Percentiles rank a stretch among this genome's conserved stretches.
Evolutionary conservation across 2,888 invertebrate genomes (phyloP).

Genomic region (Ptychoptera contaminata): DNA sequence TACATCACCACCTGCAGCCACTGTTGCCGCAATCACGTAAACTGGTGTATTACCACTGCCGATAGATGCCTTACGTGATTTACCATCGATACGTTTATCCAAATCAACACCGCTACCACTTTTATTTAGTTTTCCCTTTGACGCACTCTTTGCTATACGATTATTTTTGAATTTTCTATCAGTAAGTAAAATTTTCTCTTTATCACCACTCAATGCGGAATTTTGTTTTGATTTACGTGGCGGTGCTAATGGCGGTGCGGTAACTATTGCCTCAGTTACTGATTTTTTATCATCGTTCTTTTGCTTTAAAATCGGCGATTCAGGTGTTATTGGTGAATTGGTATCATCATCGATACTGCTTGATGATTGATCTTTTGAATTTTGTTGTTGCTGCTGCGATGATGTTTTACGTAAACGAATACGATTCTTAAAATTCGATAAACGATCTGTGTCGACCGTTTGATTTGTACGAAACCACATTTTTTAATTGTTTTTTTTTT

Average conservation of each 20-base stretch:
- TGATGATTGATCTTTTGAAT: neutral
- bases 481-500: neutral
- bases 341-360: neutral
- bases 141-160: constrained; percentile 25
- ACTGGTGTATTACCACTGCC: no score
- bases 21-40: constrained; percentile 5
- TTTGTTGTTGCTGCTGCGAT: neutral
- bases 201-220: constrained; percentile 7
- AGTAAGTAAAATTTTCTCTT: constrained; percentile 22
- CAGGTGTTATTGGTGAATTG: neutral
- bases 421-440: constrained; percentile 12
- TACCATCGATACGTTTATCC: constrained; percentile 18
- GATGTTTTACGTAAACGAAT: constrained; percentile 10
- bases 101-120: constrained; percentile 10
- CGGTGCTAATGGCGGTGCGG: neutral
- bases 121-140: constrained; percentile 20
- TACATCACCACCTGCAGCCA: constrained; percentile 6
- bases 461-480: constrained; percentile 14
- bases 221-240: constrained; percentile 3
- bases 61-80: constrained; percentile 14
- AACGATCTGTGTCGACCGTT: constrained; percentile 12
- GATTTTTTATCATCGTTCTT: neutral
- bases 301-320: neutral
- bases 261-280: neutral
- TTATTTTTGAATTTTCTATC: constrained; percentile 26